Base-by-base conservation (phyloP, 1,140 invertebrate genomes). In the Drosophila lini region DNA sequence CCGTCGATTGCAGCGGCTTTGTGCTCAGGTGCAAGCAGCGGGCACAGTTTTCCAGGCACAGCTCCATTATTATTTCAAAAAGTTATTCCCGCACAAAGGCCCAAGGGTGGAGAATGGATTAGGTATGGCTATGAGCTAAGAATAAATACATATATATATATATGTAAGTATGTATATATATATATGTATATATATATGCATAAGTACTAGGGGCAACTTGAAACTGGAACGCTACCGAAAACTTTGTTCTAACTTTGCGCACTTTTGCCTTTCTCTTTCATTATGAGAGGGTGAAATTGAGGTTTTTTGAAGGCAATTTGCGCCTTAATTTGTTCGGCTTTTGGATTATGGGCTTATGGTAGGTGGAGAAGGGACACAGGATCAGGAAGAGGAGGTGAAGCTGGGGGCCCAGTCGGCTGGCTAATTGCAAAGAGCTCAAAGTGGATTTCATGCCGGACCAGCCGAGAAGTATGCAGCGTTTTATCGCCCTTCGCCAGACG, bases 281-380 rank as follows among this genome's bases (percentile, higher is more conserved):
- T 64, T 68, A 68, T 65, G 60, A 38, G 38, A 47, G 25, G 36
- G 38, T 45, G 58, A 53, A 67, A 47, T 34, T 63, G 47, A 38
- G 34, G 52, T 38, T 55, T 53, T 56, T 76, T 75, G 61, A 48
- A 64, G 80, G 67, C 80, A 83, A 82, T 82, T 82, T 82, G 80
- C 42, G 60, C 80, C 75, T 79, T 84, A 83, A 83, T 84, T 80
- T 83, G 81, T 80, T 79, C 65, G 81, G 75, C 81, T 83, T 83
- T 83, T 63, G 73, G 81, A 78, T 83, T 84, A 83, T 73, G 69
- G 62, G 45, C 56, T 74, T 74, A 69, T 41, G 19, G 22, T 5
- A 58, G 10, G 31, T 19, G 25, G n/a, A 13, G 11, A 16, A 15
- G 11, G 32, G 44, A 8, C 9, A 1, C 15, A n/a, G 16, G 31